A percentile compares a stretch with the other conserved stretches of the same genome.
phyloP scores from a whole-genome alignment of 1,140 invertebrate genomes.

The Scylla paramamosain region DNA sequence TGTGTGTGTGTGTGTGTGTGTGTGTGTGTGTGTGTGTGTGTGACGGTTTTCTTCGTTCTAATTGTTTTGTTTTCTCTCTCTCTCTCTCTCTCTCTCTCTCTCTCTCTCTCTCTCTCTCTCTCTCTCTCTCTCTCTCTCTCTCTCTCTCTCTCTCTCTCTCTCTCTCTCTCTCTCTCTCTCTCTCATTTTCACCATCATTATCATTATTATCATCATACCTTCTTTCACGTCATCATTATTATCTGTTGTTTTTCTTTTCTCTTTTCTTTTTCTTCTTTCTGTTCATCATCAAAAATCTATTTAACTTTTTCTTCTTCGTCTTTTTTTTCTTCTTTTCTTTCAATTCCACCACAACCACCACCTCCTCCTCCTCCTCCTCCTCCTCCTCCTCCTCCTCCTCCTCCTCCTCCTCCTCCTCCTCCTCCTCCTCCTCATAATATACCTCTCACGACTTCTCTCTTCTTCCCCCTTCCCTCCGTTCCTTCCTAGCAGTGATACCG shows the following conservation, averaged over 20 bases:
- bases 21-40: neutral
- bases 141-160: neutral
- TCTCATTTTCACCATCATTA: neutral
- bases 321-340: too few species aligned
- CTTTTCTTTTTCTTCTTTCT: neutral
- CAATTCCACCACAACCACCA: neutral
- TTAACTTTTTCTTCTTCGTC: too few species aligned
- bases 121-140: neutral
- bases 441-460: neutral
- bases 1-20: slow-evolving; percentile 1
- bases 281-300: too few species aligned
- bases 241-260: neutral
- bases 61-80: neutral
- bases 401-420: slow-evolving; percentile 9
- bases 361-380: too few species aligned
- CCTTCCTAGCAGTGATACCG: neutral
- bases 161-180: neutral
- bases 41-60: neutral
- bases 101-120: neutral
- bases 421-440: neutral
- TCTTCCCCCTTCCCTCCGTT: neutral
- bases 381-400: slow-evolving; percentile 2
- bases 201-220: neutral
- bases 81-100: neutral
- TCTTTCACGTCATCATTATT: neutral